phyloP scores from a whole-genome alignment of 2,888 invertebrate species.

The Elmis aenea region DNA sequence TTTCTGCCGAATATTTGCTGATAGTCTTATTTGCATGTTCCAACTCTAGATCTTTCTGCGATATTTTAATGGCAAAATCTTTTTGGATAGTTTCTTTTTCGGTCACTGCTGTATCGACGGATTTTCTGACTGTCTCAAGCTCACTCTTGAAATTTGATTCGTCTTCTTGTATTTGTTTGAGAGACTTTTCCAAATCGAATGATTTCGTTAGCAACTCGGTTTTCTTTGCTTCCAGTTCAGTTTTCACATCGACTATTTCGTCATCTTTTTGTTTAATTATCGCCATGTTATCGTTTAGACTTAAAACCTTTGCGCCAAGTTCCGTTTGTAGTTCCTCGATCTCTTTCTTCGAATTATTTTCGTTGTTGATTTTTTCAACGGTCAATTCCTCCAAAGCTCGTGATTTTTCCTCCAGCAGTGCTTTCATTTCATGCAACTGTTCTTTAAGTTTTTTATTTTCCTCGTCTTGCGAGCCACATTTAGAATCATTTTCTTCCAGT shows the following conservation, averaged over 20 bases:
- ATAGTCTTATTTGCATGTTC: slow-evolving; percentile 29
- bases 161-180: slow-evolving; percentile 36
- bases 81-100: slow-evolving; percentile 42
- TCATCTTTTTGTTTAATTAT: slow-evolving; percentile 37
- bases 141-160: slow-evolving; percentile 36
- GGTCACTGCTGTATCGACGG: slow-evolving; percentile 38
- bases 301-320: slow-evolving; percentile 52
- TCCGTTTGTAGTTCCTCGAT: slow-evolving; percentile 39
- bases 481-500: slow-evolving; percentile 3
- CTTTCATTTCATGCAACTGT: slow-evolving; percentile 18
- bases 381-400: slow-evolving; percentile 24
- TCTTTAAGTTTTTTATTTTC: slow-evolving; percentile 13
- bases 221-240: slow-evolving; percentile 39
- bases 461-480: slow-evolving; percentile 10
- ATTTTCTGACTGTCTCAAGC: slow-evolving; percentile 38
- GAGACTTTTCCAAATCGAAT: slow-evolving; percentile 41
- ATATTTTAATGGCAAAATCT: slow-evolving; percentile 32
- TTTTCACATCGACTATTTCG: slow-evolving; percentile 36
- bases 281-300: slow-evolving; percentile 51
- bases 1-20: slow-evolving; percentile 22
- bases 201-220: slow-evolving; percentile 33
- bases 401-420: slow-evolving; percentile 28
- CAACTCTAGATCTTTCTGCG: slow-evolving; percentile 34
- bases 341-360: slow-evolving; percentile 34
- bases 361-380: slow-evolving; percentile 23